Conservation (phyloP, 2,888 invertebrate species). For the Cristatella mucedo region DNA sequence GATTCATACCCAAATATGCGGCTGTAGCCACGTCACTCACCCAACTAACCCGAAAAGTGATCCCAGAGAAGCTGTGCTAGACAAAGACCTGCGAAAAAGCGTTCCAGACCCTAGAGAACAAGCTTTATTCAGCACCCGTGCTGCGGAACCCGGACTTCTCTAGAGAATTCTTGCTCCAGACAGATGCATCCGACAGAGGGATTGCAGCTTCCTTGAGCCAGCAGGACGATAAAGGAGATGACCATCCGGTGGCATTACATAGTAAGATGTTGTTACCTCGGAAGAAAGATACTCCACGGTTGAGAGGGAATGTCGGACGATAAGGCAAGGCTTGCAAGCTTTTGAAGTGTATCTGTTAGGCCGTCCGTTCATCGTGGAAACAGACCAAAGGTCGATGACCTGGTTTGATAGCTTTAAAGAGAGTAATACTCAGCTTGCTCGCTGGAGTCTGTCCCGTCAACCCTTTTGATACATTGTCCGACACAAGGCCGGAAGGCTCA, state of each 20-base stretch:
- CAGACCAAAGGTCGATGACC: too few species aligned
- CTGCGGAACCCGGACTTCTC: conserved; percentile 14
- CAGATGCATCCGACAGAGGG: conserved; percentile 18
- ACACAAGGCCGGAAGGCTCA: too few species aligned
- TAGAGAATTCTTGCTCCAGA: conserved; percentile 14
- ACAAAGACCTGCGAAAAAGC: conserved; percentile 8
- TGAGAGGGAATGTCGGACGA: conserved; percentile 16
- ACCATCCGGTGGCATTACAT: conserved; percentile 17
- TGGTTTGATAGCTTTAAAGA: too few species aligned
- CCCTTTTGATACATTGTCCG: too few species aligned
- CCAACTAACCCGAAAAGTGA: conserved; percentile 15
- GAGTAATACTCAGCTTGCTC: too few species aligned
- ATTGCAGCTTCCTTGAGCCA: conserved; percentile 18
- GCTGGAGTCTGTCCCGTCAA: too few species aligned
- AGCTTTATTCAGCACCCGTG: conserved; percentile 12
- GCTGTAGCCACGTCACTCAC: conserved; percentile 14
- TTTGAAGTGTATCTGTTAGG: too few species aligned
- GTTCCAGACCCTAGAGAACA: conserved; percentile 11
- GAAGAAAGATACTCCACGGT: conserved; percentile 16
- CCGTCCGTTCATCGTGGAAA: too few species aligned
- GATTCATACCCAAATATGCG: conserved; percentile 10
- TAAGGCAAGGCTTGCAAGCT: too few species aligned
- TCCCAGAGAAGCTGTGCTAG: conserved; percentile 14
- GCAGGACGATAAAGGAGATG: conserved; percentile 12
- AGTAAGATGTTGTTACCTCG: conserved; percentile 15